These are phyloP conservation scores for Ptilorrhoa leucosticta DNA, from an alignment of 2,113 vertebrate species.

Conservation along the genomic window DNA sequence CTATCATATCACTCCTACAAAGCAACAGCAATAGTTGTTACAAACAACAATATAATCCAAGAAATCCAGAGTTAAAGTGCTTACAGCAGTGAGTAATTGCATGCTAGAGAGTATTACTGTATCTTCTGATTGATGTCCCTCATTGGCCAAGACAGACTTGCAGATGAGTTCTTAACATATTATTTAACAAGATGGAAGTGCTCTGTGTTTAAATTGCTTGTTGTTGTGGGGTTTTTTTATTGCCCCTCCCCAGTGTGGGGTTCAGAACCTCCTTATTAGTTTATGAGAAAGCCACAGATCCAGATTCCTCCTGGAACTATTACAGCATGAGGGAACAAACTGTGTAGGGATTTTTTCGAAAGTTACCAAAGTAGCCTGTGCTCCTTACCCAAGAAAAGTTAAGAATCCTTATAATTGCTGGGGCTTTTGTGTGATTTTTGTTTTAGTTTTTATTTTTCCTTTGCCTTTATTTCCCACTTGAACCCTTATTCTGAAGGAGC, in stretches of 20 bases:
- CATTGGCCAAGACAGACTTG: background rate
- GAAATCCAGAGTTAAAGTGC: slow-evolving; percentile 19
- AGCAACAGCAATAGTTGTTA: background rate
- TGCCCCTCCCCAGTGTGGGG: background rate
- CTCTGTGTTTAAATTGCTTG: background rate
- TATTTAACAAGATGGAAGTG: background rate
- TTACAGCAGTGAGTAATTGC: slow-evolving; percentile 13
- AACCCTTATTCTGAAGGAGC: background rate
- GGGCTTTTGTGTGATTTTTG: background rate
- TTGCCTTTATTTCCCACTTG: background rate
- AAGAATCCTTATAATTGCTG: background rate
- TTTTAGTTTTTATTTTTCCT: background rate
- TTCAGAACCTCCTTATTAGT: background rate
- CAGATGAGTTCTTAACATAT: background rate
- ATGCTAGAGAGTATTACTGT: background rate
- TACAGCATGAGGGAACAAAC: background rate
- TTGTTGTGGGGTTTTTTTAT: background rate
- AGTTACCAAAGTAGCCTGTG: background rate
- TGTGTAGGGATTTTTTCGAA: background rate
- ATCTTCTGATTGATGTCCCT: background rate
- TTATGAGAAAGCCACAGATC: background rate
- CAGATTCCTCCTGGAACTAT: background rate
- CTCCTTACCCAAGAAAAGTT: background rate
- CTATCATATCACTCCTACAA: background rate
- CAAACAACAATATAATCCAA: background rate